A percentile compares a stretch with the other conserved stretches of the same genome.
These are phyloP conservation scores for Piscicola geometra DNA, from an alignment of 2,888 invertebrate species.

Conservation along the genomic window DNA sequence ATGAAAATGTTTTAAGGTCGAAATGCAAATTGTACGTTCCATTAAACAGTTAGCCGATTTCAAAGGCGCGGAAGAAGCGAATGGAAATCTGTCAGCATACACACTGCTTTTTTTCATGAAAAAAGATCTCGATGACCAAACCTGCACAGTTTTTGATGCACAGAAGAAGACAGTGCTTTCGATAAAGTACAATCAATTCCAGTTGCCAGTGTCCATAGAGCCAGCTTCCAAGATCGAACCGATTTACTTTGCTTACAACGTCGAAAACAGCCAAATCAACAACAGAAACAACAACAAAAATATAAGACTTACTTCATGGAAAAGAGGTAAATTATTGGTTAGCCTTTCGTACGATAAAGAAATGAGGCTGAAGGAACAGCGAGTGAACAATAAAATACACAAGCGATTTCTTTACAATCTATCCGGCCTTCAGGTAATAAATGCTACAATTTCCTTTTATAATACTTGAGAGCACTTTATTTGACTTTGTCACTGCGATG, in stretches of 20 bases:
- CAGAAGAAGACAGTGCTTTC: constrained; percentile 76
- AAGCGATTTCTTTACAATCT: background rate
- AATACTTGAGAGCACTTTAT: background rate
- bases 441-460: background rate
- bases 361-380: constrained; percentile 16
- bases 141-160: constrained; percentile 82
- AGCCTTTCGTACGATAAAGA: constrained; percentile 5
- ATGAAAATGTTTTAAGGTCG: no score
- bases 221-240: constrained; percentile 63
- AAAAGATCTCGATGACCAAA: constrained; percentile 79
- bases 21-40: no score
- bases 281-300: background rate
- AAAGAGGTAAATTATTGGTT: background rate
- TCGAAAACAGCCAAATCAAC: constrained; percentile 62
- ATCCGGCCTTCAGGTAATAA: constrained; percentile 4
- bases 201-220: constrained; percentile 66
- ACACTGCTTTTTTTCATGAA: background rate
- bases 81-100: no score
- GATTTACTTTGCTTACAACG: constrained; percentile 80
- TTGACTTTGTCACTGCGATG: no score
- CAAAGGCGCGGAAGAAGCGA: background rate
- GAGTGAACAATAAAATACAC: constrained; percentile 2
- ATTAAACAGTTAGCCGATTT: background rate
- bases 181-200: constrained; percentile 81
- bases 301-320: constrained; percentile 2